These are phyloP conservation scores for Troides aeacus DNA, from an alignment of 2,888 invertebrate genomes.

Conservation along the genomic window DNA sequence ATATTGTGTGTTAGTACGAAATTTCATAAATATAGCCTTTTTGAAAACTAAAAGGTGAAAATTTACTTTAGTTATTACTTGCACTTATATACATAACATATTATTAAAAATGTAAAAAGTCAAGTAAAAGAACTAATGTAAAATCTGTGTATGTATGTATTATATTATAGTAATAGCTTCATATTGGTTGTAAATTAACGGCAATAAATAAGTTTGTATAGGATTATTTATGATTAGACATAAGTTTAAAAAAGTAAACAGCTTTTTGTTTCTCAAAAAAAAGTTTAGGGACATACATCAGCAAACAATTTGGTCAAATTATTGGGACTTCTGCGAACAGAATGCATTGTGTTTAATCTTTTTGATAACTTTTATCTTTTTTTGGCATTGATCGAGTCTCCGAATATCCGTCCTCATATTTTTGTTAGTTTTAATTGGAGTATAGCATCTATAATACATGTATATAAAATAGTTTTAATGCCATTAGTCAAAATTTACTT, in stretches of 20 bases:
- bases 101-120: no score
- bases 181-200: constrained; percentile 12
- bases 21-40: no score
- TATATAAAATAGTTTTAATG: not conserved
- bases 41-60: no score
- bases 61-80: no score
- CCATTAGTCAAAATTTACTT: no score
- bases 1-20: no score
- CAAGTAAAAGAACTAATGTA: not conserved
- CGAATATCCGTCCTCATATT: constrained; percentile 12
- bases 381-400: constrained; percentile 12
- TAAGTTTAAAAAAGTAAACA: no score
- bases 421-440: not conserved
- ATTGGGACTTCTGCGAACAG: constrained; percentile 15
- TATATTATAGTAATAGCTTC: not conserved
- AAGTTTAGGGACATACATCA: not conserved
- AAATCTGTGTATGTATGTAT: not conserved
- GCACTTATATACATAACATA: no score
- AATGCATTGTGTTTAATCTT: not conserved
- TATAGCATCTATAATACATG: not conserved
- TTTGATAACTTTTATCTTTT: constrained; percentile 6
- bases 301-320: constrained; percentile 21
- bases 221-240: not conserved
- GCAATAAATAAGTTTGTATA: constrained; percentile 8
- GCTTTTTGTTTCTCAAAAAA: constrained; percentile 1